phyloP scores from a whole-genome alignment of 2,113 vertebrate genomes.

The Jacana jacana region DNA sequence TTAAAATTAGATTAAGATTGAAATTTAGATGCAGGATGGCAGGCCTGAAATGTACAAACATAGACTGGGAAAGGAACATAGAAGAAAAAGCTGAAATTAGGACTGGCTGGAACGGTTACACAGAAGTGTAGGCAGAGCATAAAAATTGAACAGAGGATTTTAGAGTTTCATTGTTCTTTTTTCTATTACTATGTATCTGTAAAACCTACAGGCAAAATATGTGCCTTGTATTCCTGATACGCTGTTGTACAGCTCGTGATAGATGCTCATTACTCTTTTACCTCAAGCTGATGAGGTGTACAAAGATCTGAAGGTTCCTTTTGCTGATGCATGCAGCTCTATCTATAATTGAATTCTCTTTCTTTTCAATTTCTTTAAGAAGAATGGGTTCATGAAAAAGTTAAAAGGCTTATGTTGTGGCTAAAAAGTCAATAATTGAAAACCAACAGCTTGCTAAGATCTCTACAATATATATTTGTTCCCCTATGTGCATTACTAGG shows the following conservation, averaged over 20 bases:
- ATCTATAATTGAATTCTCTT: neutral
- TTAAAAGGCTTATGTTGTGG: neutral
- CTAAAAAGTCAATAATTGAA: neutral
- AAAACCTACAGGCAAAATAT: slow-evolving; percentile 12
- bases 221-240: neutral
- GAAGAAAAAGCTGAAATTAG: neutral
- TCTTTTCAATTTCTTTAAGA: neutral
- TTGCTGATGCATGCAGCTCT: neutral
- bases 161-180: neutral
- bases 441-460: neutral
- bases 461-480: neutral
- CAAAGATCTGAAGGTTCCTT: neutral
- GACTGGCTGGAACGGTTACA: neutral
- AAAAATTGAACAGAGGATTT: neutral
- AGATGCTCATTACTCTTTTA: neutral
- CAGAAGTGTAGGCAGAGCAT: neutral
- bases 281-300: slow-evolving; percentile 5
- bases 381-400: neutral
- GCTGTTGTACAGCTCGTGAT: neutral
- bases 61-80: neutral
- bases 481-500: neutral
- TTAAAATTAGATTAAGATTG: neutral
- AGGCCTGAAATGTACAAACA: neutral
- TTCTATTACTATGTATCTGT: neutral
- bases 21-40: neutral